phyloP scores from a whole-genome alignment of 1,140 invertebrate genomes.

The Himalopsyche phryganea region DNA sequence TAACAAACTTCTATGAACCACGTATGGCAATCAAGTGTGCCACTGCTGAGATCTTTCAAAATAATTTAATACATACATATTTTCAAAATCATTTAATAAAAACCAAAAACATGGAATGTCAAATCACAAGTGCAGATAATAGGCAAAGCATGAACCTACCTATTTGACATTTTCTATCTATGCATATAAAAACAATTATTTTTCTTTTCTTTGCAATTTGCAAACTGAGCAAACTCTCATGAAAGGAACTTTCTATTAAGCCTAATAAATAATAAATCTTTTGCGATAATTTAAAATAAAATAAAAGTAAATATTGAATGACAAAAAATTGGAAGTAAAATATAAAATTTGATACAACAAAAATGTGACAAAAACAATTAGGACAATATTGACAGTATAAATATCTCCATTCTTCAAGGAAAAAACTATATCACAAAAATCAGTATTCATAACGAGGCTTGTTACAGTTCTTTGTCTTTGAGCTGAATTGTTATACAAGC shows the following conservation, averaged over 20 bases:
- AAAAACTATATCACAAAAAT: too few relatives aligned
- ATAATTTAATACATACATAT: too few relatives aligned
- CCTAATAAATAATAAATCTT: not conserved
- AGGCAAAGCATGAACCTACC: not conserved
- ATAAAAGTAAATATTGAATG: constrained; percentile 4
- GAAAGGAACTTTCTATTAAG: constrained; percentile 19
- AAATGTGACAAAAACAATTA: not conserved
- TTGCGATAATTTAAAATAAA: constrained; percentile 1
- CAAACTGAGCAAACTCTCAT: constrained; percentile 21
- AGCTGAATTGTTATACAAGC: too few relatives aligned
- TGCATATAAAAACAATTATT: not conserved
- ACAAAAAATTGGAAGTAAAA: not conserved
- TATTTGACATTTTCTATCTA: not conserved
- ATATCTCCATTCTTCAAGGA: too few relatives aligned
- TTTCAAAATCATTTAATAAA: constrained; percentile 2
- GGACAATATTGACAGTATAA: too few relatives aligned
- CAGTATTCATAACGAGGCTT: too few relatives aligned
- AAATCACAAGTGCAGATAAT: constrained; percentile 6
- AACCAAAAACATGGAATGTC: constrained; percentile 17
- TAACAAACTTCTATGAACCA: too few relatives aligned
- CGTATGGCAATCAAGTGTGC: too few relatives aligned
- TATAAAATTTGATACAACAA: not conserved
- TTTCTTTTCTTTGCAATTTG: not conserved
- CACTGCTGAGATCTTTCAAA: too few relatives aligned
- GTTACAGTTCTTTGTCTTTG: too few relatives aligned